Conservation (phyloP, 2,113 vertebrate species). For the Meleagris gallopavo region DNA sequence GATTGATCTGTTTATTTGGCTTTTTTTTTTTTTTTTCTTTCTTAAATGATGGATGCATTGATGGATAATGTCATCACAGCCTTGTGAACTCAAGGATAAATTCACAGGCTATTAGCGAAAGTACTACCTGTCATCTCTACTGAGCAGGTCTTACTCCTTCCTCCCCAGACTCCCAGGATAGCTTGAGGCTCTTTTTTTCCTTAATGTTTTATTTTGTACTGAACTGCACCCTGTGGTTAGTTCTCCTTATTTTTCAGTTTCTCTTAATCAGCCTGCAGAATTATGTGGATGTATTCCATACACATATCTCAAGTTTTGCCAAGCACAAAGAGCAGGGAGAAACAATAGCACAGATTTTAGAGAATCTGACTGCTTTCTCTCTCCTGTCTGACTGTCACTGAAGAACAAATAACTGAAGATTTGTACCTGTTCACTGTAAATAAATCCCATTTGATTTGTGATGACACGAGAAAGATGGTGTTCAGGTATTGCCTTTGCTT, state of each 20-base stretch:
- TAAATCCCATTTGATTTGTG: not conserved
- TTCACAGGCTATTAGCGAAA: slow-evolving; percentile 17
- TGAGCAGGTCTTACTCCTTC: not conserved
- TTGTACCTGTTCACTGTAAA: not conserved
- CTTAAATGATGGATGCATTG: not conserved
- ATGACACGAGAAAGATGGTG: not conserved
- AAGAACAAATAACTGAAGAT: not conserved
- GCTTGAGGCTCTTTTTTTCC: slow-evolving; percentile 1
- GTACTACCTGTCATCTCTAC: not conserved
- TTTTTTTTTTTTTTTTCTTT: rapidly evolving
- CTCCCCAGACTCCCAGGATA: not conserved
- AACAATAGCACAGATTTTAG: not conserved
- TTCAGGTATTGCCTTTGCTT: not conserved
- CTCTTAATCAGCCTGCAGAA: not conserved
- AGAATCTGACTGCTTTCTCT: not conserved
- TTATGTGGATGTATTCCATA: not conserved
- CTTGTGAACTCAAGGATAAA: slow-evolving; percentile 15
- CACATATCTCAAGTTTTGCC: not conserved
- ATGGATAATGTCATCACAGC: not conserved
- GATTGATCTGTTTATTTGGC: slow-evolving; percentile 18
- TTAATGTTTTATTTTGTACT: not conserved
- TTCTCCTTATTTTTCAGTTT: slow-evolving; percentile 12
- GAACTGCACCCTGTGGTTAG: not conserved
- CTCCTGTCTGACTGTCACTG: not conserved
- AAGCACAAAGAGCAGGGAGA: rapidly evolving